Base-by-base conservation (phyloP, 2,888 invertebrate species). In the Phytoseiulus persimilis region DNA sequence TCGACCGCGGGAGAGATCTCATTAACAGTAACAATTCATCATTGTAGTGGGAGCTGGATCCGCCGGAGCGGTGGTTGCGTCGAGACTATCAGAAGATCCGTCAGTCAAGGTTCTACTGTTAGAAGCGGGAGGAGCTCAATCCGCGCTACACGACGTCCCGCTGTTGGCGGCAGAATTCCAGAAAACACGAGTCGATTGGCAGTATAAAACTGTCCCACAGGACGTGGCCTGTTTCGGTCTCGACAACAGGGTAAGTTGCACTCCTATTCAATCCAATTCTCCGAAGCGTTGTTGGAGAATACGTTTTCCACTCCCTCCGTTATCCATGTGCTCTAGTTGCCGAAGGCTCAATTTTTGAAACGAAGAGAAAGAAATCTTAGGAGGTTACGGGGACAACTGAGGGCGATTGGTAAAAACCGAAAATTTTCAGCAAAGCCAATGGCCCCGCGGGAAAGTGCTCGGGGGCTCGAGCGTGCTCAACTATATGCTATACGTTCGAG, bases 361-460 rank as follows among this genome's bases (percentile, higher is more conserved):
- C n/a, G n/a, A n/a, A n/a, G 39, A 39, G 9, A 39, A 3, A 9
- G 39, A 39, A 39, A 39, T 9, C 65, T 0, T 31, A 28, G 31
- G 87, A 87, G 39, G 2, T n/a, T 0, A 39, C 31, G 87, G 28
- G 3, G 6, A 31, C 11, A 87, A 87, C 28, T 87, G 28, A 31
- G n/a, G 28, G 5, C 18, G 39, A 2, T 28, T 23, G 5, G 18
- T 2, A 18, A 1, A 28, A 65, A 65, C 23, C 65, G 18, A 65
- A 65, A 83, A 65, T 84, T 90, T 83, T 9, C 89, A 91, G 90
- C 65, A 90, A 84, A 91, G 91, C 32, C 91, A 90, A 14, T 97
- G 97, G 97, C 97, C 97, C 0, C 94, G 97, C 90, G 97, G 98
- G 89, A 97, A 97, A 93, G 96, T 97, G 0, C 94, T 97, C 0